Percentiles rank a stretch among this genome's conserved stretches.
Evolutionary conservation across 2,888 invertebrate species (phyloP).

Genomic region (Drosophila dives): DNA sequence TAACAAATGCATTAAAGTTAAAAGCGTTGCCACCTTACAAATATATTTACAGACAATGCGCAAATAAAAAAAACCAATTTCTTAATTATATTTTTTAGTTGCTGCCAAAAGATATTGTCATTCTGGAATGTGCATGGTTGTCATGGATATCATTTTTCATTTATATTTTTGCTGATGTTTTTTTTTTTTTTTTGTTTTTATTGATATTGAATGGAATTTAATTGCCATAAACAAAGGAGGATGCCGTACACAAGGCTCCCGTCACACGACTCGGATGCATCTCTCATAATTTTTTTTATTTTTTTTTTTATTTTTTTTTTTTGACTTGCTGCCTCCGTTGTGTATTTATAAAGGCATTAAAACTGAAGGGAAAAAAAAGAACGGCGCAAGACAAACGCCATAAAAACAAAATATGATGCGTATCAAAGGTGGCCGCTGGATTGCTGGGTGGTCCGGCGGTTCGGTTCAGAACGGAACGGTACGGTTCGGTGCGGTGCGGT

Average conservation of each 20-base stretch:
- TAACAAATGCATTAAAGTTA: background rate
- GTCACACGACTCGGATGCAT: constrained; percentile 20
- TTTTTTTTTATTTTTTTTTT: constrained; percentile 37
- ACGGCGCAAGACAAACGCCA: constrained; percentile 62
- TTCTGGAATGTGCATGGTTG: background rate
- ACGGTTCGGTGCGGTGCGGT: background rate
- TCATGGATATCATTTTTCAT: constrained; percentile 1
- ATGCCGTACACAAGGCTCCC: constrained; percentile 4
- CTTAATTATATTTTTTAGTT: background rate
- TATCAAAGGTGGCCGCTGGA: constrained; percentile 67
- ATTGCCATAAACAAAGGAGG: constrained; percentile 76
- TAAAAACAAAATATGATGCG: constrained; percentile 65
- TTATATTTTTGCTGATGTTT: constrained; percentile 3
- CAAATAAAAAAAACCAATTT: background rate
- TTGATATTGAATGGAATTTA: constrained; percentile 69
- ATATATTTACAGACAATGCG: no score
- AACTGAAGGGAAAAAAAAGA: constrained; percentile 18
- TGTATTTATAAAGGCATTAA: constrained; percentile 79
- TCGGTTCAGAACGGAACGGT: background rate
- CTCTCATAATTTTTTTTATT: constrained; percentile 14
- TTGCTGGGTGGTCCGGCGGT: constrained; percentile 55
- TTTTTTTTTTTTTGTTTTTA: constrained; percentile 25
- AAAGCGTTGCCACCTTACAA: background rate
- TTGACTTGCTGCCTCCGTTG: constrained; percentile 22
- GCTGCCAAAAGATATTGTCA: background rate